Evolutionary conservation across 2,113 vertebrate genomes (phyloP).

Genomic region (Pluvialis apricaria): DNA sequence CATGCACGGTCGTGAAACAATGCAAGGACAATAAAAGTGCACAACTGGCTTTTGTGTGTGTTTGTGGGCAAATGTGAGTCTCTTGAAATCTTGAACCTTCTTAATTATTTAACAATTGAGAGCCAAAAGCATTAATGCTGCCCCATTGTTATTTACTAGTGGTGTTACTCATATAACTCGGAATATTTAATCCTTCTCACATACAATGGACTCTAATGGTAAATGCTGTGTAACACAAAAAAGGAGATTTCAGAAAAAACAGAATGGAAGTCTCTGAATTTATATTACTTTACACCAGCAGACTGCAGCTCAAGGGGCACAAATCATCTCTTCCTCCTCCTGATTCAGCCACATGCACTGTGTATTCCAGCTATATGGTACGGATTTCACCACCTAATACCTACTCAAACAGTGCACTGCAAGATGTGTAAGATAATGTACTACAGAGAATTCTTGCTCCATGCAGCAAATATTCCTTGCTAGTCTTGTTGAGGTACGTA

Average conservation of each 20-base stretch:
- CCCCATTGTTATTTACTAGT: background rate
- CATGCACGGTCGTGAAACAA: background rate
- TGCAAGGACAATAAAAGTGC: background rate
- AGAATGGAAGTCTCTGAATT: background rate
- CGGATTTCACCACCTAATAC: background rate
- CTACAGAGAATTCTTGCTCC: background rate
- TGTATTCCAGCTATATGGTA: background rate
- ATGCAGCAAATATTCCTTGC: background rate
- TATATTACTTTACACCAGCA: background rate
- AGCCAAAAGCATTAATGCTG: background rate
- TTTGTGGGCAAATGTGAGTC: background rate
- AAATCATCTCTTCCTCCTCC: background rate
- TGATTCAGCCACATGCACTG: background rate
- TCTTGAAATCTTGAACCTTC: background rate
- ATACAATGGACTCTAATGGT: background rate
- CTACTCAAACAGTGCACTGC: background rate
- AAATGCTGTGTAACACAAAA: background rate
- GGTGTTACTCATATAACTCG: background rate
- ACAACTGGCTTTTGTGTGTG: background rate
- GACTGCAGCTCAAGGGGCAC: background rate
- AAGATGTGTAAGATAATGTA: background rate
- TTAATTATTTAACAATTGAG: background rate
- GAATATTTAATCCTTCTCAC: background rate
- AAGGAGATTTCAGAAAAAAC: background rate
- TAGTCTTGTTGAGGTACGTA: background rate